These are phyloP conservation scores for Parnassius orleans DNA, from an alignment of 2,888 invertebrate genomes.

Conservation along the genomic window DNA sequence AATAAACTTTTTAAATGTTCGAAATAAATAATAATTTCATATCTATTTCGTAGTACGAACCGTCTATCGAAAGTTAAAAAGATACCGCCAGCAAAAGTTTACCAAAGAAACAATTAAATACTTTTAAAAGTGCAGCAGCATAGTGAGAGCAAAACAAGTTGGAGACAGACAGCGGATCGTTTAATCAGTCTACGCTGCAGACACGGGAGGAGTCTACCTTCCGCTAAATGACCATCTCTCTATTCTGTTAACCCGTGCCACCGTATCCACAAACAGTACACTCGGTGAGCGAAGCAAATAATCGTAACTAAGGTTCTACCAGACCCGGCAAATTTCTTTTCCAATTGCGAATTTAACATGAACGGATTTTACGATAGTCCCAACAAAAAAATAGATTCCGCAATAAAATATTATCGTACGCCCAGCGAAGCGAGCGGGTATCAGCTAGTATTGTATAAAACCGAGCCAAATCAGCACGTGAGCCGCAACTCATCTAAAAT, in stretches of 20 bases:
- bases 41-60: too few species aligned
- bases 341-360: too few species aligned
- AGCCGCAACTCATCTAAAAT: too few species aligned
- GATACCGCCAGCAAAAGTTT: constrained; percentile 19
- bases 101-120: constrained; percentile 40
- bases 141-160: constrained; percentile 62
- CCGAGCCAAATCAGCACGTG: too few species aligned
- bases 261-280: constrained; percentile 78
- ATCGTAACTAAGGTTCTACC: constrained; percentile 14
- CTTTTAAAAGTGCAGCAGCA: constrained; percentile 40
- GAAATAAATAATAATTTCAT: too few species aligned
- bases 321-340: constrained; percentile 28
- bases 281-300: constrained; percentile 63
- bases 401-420: too few species aligned
- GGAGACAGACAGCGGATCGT: constrained; percentile 69
- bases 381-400: too few species aligned
- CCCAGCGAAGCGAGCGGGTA: too few species aligned
- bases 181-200: constrained; percentile 75
- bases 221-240: constrained; percentile 78
- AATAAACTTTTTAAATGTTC: too few species aligned
- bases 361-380: too few species aligned
- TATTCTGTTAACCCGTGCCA: constrained; percentile 72
- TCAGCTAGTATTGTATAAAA: too few species aligned
- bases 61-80: not conserved
- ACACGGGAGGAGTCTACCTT: constrained; percentile 62